Evolutionary conservation across 23 tunicate genomes (phyloP), one percentile per base, ranked within the genome.

Genomic region (Halocynthia aurantium): DNA sequence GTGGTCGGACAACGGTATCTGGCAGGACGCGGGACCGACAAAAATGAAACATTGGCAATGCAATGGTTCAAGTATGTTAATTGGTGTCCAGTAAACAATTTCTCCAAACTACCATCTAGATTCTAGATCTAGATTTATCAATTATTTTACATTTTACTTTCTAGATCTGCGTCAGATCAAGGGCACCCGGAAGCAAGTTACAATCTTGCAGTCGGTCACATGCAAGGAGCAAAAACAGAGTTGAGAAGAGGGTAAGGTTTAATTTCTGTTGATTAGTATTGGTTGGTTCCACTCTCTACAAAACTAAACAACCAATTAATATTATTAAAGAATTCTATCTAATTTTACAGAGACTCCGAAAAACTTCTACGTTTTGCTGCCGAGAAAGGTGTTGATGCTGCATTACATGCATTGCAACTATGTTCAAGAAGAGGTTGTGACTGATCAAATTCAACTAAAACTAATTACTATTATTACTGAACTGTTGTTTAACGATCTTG

Each of bases 371-470:
- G 89, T 11, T 85, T 82, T 55, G 98, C 98, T 8, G 74, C 90
- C 67, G 84, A 78, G 52, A 79, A 86, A 15, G 98, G 98, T 69
- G 88, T 92, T 13, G 80, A 92, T 57, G 98, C 71, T 53, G 98
- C 92, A 7, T 81, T 86, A 13, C 85, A 86, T 52, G 98, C 98
- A 6, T 79, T 92, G 69, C 71, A 84, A 9, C 52, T 92, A 52
- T 92, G 98, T 61, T 88, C 98, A 7, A 60, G 92, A 73, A 86
- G 88, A 74, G 88, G 88, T 10, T 92, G 98, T 67, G 98, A 92
- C 56, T 74, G 75, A 70, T 0, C 44, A 31, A n/a, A 31, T 31
- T 31, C 44, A 31, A 31, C 44, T 31, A 31, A 31, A 31, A 31
- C 44, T 31, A 31, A 31, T 31, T 31, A 31, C 44, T 31, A 31